These are phyloP conservation scores for Menidia menidia DNA, from an alignment of 2,797 vertebrate species.

Conservation along the genomic window DNA sequence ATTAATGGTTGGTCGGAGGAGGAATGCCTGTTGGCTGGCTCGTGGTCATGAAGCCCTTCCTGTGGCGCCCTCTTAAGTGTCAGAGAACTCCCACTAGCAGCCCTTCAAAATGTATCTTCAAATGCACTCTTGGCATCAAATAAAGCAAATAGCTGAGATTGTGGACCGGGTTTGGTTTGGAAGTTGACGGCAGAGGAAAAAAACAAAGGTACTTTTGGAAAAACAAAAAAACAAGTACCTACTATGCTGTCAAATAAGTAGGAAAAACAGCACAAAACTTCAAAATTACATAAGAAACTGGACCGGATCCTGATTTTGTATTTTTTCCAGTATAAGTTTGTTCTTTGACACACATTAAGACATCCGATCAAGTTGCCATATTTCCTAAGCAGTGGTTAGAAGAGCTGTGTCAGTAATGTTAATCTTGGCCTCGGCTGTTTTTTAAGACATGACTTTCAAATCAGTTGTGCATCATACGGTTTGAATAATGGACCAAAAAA, in stretches of 20 bases:
- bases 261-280: constrained; percentile 34
- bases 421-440: constrained; percentile 38
- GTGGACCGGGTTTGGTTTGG: constrained; percentile 15
- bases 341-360: constrained; percentile 44
- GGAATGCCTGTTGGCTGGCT: constrained; percentile 41
- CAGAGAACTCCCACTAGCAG: constrained; percentile 34
- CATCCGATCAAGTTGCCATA: constrained; percentile 58
- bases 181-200: background rate
- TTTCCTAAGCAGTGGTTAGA: constrained; percentile 49
- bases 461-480: constrained; percentile 47
- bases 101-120: constrained; percentile 20
- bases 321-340: constrained; percentile 51
- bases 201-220: background rate
- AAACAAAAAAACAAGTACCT: background rate
- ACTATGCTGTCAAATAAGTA: background rate
- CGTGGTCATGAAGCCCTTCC: constrained; percentile 58
- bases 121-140: constrained; percentile 24
- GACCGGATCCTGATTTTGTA: constrained; percentile 41
- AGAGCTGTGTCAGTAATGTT: constrained; percentile 53
- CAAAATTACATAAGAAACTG: constrained; percentile 35
- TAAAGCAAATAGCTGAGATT: constrained; percentile 29
- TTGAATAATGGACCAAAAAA: constrained; percentile 67
- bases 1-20: constrained; percentile 41
- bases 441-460: constrained; percentile 46
- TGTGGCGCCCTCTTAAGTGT: constrained; percentile 53